Conservation (phyloP, 2,113 vertebrate species). For the Dermatemys mawii region DNA sequence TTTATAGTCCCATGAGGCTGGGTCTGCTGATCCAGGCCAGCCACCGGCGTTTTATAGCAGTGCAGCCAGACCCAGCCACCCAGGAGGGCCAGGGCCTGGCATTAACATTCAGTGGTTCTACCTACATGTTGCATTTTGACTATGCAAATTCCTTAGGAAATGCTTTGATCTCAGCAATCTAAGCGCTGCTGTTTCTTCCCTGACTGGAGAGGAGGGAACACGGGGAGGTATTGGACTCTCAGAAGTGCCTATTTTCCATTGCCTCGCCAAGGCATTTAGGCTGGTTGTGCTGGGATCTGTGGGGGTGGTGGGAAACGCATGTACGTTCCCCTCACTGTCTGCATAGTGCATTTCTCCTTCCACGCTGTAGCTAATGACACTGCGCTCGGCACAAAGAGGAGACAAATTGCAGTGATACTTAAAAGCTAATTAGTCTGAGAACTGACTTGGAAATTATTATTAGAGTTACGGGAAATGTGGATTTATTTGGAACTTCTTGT, state of each 20-base stretch:
- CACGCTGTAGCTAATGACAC: fast-evolving
- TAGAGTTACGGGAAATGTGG: neutral
- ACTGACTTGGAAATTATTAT: neutral
- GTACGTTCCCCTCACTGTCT: neutral
- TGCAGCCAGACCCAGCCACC: too few relatives aligned
- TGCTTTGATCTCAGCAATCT: neutral
- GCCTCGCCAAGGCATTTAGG: neutral
- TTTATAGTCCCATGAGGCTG: neutral
- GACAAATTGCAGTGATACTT: neutral
- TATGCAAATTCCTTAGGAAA: fast-evolving
- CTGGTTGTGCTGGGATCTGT: neutral
- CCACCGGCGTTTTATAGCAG: neutral
- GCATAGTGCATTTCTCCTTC: neutral
- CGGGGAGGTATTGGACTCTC: neutral
- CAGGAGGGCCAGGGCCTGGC: fast-evolving
- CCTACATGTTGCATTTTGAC: neutral
- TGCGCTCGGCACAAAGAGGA: neutral
- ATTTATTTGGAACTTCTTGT: neutral
- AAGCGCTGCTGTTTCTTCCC: neutral
- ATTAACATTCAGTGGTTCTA: fast-evolving
- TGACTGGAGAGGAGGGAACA: neutral
- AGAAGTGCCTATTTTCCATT: neutral
- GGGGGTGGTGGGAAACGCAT: neutral
- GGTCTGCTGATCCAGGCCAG: neutral
- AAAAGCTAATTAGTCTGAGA: neutral